Evolutionary conservation across 2,113 vertebrate species (phyloP), one percentile per base, ranked within the genome.

Genomic region (Otocyon megalotis): DNA sequence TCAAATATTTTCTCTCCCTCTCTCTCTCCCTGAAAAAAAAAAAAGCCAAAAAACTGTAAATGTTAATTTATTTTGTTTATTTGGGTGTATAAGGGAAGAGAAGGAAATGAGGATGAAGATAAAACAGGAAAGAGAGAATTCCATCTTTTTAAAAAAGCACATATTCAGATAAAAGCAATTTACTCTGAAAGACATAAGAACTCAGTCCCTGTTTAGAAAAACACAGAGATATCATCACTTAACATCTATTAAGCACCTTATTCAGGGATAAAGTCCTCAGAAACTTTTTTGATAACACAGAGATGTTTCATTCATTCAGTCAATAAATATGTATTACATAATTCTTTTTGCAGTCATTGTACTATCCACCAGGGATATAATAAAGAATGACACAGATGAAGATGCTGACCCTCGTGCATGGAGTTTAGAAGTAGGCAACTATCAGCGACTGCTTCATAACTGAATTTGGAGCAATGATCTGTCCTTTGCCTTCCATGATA

Each of bases 121-220:
- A 69, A 48, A 88, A 80, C 7, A 79, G 28, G 35, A 86, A 90
- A 91, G 24, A 32, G 17, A 30, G 69, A 63, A 89, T 16, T 19
- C 3, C 15, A 60, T 37, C 43, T 54, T 88, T 91, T 54, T 37
- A 1, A 30, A 95, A 83, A 63, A 79, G 32, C 43, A 37, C 15
- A 71, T 91, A 83, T 83, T 91, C 50, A 94, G 54, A 88, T 37
- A 56, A 92, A 95, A 35, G 32, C 50, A 90, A 53, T 65, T 90
- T 60, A 88, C 60, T 84, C 56, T 77, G 43, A 93, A 86, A 90
- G 17, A 53, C 76, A 85, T 3, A 91, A 96, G 62, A 91, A 65
- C 3, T 24, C 15, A 93, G 16, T 32, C 22, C 62, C 50, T 88
- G 79, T 91, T 71, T 32, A 88, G 16, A 67, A 77, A 74, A 94